A percentile compares a stretch with the other conserved stretches of the same genome.
These are phyloP conservation scores for Lacerta agilis DNA, from an alignment of 2,797 vertebrate genomes.

Conservation along the genomic window DNA sequence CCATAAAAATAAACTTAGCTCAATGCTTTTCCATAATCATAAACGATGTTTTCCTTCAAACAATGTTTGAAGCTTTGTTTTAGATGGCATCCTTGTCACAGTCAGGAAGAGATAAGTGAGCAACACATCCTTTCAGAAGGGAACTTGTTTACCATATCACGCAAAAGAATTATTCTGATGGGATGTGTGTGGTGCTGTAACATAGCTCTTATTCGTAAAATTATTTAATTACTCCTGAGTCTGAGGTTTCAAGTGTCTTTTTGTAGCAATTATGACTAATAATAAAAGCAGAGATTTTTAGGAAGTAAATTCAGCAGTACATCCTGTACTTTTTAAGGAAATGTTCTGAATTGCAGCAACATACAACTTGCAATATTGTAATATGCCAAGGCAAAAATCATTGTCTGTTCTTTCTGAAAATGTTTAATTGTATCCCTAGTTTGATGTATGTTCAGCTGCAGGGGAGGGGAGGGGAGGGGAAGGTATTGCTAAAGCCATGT, in stretches of 20 bases:
- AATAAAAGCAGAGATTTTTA: neutral
- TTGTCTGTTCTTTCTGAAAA: neutral
- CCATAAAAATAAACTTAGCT: conserved; percentile 16
- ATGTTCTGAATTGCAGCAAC: neutral
- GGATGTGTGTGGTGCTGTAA: neutral
- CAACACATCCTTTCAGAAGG: neutral
- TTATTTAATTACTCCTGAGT: neutral
- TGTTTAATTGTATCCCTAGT: neutral
- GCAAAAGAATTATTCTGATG: neutral
- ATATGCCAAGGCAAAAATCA: neutral
- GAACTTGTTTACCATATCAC: neutral
- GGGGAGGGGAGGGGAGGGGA: neutral
- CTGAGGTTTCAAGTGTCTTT: neutral
- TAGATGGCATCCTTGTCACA: neutral
- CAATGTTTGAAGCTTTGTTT: conserved; percentile 9
- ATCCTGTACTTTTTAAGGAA: neutral
- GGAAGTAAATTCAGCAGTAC: neutral
- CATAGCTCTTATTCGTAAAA: neutral
- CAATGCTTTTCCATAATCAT: neutral
- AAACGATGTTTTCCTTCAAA: neutral
- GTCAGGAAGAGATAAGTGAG: neutral
- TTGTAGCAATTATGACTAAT: neutral
- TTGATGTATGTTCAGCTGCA: no score
- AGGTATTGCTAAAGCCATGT: neutral
- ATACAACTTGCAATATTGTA: neutral